Evolutionary conservation across 2,797 vertebrate species (phyloP), one percentile per base, ranked within the genome.

Genomic region (Loris lydekkerianus): DNA sequence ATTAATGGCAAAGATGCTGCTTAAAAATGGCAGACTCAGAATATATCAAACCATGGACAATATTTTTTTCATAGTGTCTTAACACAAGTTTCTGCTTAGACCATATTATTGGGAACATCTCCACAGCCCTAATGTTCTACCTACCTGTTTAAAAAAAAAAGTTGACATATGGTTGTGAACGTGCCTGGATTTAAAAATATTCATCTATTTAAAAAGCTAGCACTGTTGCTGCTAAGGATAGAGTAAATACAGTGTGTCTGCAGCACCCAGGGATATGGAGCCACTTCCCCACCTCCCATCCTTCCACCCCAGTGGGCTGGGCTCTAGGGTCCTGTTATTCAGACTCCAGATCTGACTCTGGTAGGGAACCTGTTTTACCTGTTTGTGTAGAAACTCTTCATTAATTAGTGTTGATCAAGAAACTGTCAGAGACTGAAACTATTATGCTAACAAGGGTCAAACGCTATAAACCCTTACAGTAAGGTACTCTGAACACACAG

Each of bases 151-250:
- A 11, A 61, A 87, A 46, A 88, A 93, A 93, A 77, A 76, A 23
- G 78, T 85, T 95, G 90, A 78, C 94, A 78, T 96, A 85, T 86
- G 93, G 85, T 89, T 65, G 40, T 78, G 70, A 95, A 81, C 0
- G 15, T 95, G 89, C 31, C 70, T 93, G 95, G 60, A 85, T 97
- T 96, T 95, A 86, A 97, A 97, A 97, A 94, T 83, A 96, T 40
- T 78, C 81, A 3, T 87, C 89, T 96, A 61, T 97, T 97, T 92
- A 69, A 96, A 86, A 93, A 96, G n/a, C 73, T 46, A 90, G n/a
- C 27, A 23, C 63, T 27, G 75, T 86, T 96, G 58, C 91, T 92
- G 53, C 63, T 89, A 46, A 91, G 25, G 6, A 70, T 93, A 56
- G 29, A 37, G 60, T 81, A 81, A 70, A 40, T 85, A 67, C 0